Evolutionary conservation across 2,113 vertebrate genomes (phyloP), one percentile per base, ranked within the genome.

Genomic region (Probosciger aterrimus): DNA sequence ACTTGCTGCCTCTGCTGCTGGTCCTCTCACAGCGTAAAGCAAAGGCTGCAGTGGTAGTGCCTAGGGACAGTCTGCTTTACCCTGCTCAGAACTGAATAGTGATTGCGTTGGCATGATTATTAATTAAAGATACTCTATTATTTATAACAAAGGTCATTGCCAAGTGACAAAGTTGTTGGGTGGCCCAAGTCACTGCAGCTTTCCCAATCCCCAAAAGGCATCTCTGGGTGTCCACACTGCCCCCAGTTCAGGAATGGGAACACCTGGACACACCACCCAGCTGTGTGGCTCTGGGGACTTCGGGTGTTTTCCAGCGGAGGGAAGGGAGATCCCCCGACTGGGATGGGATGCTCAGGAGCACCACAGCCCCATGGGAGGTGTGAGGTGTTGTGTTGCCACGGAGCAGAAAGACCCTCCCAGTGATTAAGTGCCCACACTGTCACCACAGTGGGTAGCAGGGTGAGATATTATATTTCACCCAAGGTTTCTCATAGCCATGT

Each of bases 261-360:
- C 27, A 28, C 33, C 23, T 1, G 0, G 35, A 43, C 35, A 62
- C 1, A 2, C 24, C 3, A 0, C 17, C 50, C 4, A 1, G 25
- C 20, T 47, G 10, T 41, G 73, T 68, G n/a, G 27, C 1, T 0
- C 59, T 47, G 52, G 39, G 22, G 31, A 28, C 39, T 60, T 88
- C 1, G 13, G 37, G 28, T 67, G 14, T 59, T 79, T 62, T 20
- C 46, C 35, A 49, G 35, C 0, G 0, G n/a, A 67, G 46, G 30
- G 27, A 25, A 70, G 33, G 49, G 27, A 35, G 20, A 16, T 55
- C 31, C 12, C 47, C 31, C 17, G 9, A 18, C 31, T 1, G 0
- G 33, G 23, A 24, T 49, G 55, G 39, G 71, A 19, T 59, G 44
- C n/a, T 71, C 2, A 1, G 52, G 8, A 63, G 52, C 25, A 15